Evolutionary conservation across 2,113 vertebrate species (phyloP).

Genomic region (Falcunculus frontatus): DNA sequence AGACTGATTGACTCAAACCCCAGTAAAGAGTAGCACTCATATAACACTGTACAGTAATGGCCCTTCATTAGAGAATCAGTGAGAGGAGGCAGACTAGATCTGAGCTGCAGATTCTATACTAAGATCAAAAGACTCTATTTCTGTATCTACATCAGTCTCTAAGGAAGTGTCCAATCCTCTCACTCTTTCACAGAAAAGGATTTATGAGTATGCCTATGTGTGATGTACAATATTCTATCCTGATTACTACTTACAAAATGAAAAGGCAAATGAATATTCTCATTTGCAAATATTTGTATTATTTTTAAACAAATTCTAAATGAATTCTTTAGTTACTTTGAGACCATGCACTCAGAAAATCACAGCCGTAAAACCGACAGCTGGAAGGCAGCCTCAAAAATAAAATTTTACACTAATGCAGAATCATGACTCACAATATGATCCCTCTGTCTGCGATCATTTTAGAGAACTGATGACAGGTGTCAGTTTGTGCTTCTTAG

Average conservation of each 20-base stretch:
- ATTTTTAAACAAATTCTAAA: background rate
- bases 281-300: background rate
- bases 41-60: background rate
- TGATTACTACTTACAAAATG: background rate
- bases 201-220: background rate
- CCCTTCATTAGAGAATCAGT: background rate
- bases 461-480: conserved; percentile 20
- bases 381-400: background rate
- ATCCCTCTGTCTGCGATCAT: background rate
- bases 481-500: background rate
- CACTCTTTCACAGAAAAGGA: background rate
- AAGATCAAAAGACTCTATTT: background rate
- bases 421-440: conserved; percentile 23
- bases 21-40: background rate
- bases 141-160: background rate
- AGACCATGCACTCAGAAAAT: background rate
- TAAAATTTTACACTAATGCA: background rate
- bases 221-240: background rate
- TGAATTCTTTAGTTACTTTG: background rate
- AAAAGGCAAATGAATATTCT: background rate
- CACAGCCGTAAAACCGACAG: background rate
- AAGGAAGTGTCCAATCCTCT: background rate
- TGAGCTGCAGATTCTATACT: background rate
- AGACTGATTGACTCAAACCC: background rate
- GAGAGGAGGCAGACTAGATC: background rate